phyloP scores from a whole-genome alignment of 2,888 invertebrate genomes.

The Prionchulus punctatus region DNA sequence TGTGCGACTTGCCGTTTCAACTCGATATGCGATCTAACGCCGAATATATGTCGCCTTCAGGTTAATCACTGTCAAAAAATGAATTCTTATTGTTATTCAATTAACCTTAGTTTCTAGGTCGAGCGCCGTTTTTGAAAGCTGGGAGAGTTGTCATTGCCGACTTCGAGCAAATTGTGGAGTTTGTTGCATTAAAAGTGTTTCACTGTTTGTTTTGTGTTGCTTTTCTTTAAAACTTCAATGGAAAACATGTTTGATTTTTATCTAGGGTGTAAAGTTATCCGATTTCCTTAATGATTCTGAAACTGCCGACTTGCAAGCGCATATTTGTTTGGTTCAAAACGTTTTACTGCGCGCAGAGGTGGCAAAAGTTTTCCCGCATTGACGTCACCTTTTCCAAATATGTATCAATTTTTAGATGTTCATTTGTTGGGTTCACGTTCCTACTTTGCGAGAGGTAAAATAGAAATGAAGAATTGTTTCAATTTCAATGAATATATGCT shows the following conservation, averaged over 20 bases:
- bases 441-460: constrained; percentile 43
- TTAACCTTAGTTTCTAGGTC: constrained; percentile 42
- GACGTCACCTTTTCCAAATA: constrained; percentile 18
- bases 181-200: constrained; percentile 57
- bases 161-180: constrained; percentile 73
- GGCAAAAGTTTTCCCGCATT: constrained; percentile 18
- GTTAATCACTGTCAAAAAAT: constrained; percentile 26
- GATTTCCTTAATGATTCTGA: constrained; percentile 53
- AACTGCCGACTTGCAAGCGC: constrained; percentile 78
- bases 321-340: constrained; percentile 62
- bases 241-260: constrained; percentile 6
- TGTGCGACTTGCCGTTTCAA: constrained; percentile 67
- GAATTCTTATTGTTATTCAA: constrained; percentile 2
- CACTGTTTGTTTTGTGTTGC: not conserved
- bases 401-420: constrained; percentile 47
- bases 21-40: constrained; percentile 74
- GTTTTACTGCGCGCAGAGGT: constrained; percentile 80
- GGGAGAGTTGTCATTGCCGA: constrained; percentile 75
- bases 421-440: constrained; percentile 66
- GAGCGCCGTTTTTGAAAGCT: constrained; percentile 76
- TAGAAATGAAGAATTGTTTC: not conserved
- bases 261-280: constrained; percentile 54
- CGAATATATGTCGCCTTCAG: constrained; percentile 84
- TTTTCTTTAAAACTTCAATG: constrained; percentile 10
- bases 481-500: not conserved